A percentile compares a stretch with the other conserved stretches of the same genome.
Evolutionary conservation across 2,113 vertebrate species (phyloP).

Genomic region (Larimichthys crocea): DNA sequence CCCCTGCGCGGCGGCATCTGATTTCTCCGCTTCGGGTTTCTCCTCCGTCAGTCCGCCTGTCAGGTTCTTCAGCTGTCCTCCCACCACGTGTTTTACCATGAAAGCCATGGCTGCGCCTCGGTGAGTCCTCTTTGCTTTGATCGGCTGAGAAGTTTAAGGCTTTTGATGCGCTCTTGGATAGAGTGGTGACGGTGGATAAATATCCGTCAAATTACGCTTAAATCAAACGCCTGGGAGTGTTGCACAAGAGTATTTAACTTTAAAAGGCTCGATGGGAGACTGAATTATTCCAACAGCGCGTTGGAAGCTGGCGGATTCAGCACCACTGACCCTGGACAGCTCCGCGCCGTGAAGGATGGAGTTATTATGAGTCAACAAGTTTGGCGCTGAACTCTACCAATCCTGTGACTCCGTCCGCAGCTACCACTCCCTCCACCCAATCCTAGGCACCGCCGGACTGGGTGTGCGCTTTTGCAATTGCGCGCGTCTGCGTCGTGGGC

Average conservation of each 20-base stretch:
- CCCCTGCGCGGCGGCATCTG: constrained; percentile 90
- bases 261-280: constrained; percentile 4
- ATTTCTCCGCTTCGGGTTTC: constrained; percentile 90
- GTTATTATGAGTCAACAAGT: constrained; percentile 80
- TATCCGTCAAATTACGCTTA: constrained; percentile 33
- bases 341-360: constrained; percentile 66
- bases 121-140: constrained; percentile 30
- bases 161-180: constrained; percentile 49
- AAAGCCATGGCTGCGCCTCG: constrained; percentile 90
- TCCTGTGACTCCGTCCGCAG: constrained; percentile 72
- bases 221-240: constrained; percentile 4
- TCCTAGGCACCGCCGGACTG: constrained; percentile 69
- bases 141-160: constrained; percentile 45
- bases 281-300: constrained; percentile 31
- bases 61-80: constrained; percentile 96
- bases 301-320: constrained; percentile 69
- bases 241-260: neutral
- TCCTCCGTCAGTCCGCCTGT: constrained; percentile 95
- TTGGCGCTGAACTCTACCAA: constrained; percentile 80
- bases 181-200: constrained; percentile 32
- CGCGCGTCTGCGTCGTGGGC: constrained; percentile 57
- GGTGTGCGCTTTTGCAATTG: constrained; percentile 57
- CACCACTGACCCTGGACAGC: constrained; percentile 77
- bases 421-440: constrained; percentile 75
- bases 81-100: constrained; percentile 98